Base-by-base conservation (phyloP, 1,140 invertebrate genomes). In the Caerostris darwini region DNA sequence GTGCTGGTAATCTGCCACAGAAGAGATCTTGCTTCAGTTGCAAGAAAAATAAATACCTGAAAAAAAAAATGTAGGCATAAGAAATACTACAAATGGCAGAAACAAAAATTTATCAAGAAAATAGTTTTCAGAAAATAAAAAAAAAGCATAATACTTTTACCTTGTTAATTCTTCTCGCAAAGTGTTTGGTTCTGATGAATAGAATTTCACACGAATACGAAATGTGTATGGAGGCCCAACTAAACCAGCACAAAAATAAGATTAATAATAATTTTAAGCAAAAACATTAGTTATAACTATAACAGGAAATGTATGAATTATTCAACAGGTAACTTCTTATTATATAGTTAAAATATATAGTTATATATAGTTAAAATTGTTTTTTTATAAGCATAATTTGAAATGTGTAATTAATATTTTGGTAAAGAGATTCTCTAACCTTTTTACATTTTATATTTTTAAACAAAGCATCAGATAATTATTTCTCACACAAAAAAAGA, bases 201-300 rank as follows among this genome's bases (percentile, higher is more conserved):
- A 99, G 96, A 99, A 99, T 96, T 99, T 99, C 2, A 99, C 99
- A 96, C 98, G 98, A 83, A 99, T 97, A 94, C 99, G 96, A 94
- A 99, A 97, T 71, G 99, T 99, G 95, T 98, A 99, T 7, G 98
- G 99, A 83, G 99, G 94, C 12, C 94, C 94, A 94, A 95, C 94
- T 95, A 57, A 34, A 94, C 90, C 10, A 61, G 58, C 3, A 54
- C 6, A n/a, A 69, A 71, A n/a, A 71, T 17, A 90, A 90, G 7
- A 19, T 56, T 12, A 57, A 5, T 57, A 17, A 88, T 10, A 64
- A 14, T 59, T 67, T 3, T 3, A 67, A 50, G 53, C 5, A 77
- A 57, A 12, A 90, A 56, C 56, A 83, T 54, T 87, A 59, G 17
- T 82, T 82, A 82, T 19, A 34, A 34, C 34, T 34, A 34, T 34